phyloP scores from a whole-genome alignment of 2,797 vertebrate genomes.

The Falco novaeseelandiae region DNA sequence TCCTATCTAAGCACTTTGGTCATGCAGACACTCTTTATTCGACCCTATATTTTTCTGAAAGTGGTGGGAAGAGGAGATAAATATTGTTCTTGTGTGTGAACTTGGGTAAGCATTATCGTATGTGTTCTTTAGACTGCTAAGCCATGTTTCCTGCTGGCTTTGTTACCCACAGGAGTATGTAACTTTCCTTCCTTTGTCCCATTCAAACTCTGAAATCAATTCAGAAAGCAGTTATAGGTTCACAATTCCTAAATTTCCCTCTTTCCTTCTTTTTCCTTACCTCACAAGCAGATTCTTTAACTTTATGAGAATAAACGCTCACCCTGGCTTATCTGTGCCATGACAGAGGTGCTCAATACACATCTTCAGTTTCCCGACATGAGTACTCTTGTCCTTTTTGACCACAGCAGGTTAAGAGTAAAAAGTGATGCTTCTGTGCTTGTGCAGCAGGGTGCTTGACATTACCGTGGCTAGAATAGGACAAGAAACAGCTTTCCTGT shows the following conservation, averaged over 20 bases:
- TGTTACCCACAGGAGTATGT: slow-evolving; percentile 37
- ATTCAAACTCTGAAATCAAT: background rate
- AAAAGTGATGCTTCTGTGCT: background rate
- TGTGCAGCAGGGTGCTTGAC: background rate
- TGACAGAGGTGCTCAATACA: background rate
- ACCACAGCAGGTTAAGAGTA: background rate
- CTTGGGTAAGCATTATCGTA: background rate
- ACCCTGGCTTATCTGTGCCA: background rate
- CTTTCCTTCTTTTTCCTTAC: slow-evolving; percentile 29
- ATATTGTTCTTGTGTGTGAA: slow-evolving; percentile 21
- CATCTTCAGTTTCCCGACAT: background rate
- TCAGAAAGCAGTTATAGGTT: background rate
- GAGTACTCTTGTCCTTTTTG: background rate
- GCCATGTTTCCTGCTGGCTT: slow-evolving; percentile 49
- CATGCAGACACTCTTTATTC: background rate
- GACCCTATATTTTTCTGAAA: background rate
- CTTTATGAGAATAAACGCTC: background rate
- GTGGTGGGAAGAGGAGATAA: slow-evolving; percentile 11
- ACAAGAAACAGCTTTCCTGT: background rate
- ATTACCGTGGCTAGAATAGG: background rate
- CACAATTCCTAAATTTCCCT: background rate
- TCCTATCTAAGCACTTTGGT: background rate
- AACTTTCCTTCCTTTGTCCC: slow-evolving; percentile 65
- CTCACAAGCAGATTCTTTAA: background rate
- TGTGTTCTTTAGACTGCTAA: slow-evolving; percentile 3